phyloP scores from a whole-genome alignment of 2,888 invertebrate genomes.

The Ormyrus rosae region DNA sequence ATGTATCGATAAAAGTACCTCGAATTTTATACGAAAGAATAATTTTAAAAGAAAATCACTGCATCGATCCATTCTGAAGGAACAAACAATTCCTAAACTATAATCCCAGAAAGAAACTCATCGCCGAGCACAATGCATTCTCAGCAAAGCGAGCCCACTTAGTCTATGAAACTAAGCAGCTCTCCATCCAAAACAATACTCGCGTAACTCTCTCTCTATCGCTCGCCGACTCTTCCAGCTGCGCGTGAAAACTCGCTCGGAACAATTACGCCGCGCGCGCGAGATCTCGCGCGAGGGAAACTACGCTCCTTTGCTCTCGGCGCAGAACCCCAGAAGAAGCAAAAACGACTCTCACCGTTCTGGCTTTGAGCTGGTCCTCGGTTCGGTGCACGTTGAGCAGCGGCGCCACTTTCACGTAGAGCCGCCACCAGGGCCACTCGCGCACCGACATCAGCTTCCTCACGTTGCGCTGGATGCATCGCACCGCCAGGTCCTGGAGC shows the following conservation, averaged over 20 bases:
- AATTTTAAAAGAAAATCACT: too few relatives aligned
- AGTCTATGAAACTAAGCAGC: too few relatives aligned
- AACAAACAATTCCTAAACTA: too few relatives aligned
- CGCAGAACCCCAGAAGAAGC: neutral
- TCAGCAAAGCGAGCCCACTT: too few relatives aligned
- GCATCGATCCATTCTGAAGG: too few relatives aligned
- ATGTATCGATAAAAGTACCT: neutral
- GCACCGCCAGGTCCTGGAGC: slow-evolving; percentile 87
- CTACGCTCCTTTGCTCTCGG: neutral
- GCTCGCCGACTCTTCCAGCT: too few relatives aligned
- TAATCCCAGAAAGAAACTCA: too few relatives aligned
- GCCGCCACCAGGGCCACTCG: slow-evolving; percentile 98
- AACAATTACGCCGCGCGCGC: neutral
- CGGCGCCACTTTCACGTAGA: slow-evolving; percentile 93
- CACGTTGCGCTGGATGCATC: slow-evolving; percentile 96
- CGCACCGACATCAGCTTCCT: slow-evolving; percentile 93
- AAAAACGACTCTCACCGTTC: slow-evolving; percentile 81
- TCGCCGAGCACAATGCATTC: too few relatives aligned
- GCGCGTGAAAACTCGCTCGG: too few relatives aligned
- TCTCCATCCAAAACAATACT: too few relatives aligned
- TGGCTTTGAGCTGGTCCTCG: slow-evolving; percentile 92
- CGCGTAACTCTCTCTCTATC: too few relatives aligned
- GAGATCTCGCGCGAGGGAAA: slow-evolving; percentile 5
- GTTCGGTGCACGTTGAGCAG: slow-evolving; percentile 95
- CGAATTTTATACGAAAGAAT: too few relatives aligned